Evolutionary conservation across 2,113 vertebrate genomes (phyloP), one percentile per base, ranked within the genome.

Genomic region (Pavo muticus): DNA sequence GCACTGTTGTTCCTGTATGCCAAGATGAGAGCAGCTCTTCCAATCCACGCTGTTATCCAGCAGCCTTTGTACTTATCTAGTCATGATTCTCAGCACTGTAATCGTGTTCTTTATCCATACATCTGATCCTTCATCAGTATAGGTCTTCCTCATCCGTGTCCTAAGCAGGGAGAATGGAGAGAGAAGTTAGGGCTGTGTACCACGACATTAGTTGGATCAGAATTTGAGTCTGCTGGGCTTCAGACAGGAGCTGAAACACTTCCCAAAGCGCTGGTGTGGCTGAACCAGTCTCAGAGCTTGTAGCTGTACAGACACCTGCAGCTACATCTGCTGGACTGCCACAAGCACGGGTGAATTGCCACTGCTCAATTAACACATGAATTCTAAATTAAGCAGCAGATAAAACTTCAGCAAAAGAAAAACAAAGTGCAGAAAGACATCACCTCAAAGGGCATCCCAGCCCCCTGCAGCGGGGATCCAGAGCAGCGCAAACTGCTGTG

Each of bases 131-230:
- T 57, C 56, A 15, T 97, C 96, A 98, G 63, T 97, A 98, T 0
- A 69, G 91, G 9, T 97, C 97, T 45, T 98, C 98, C 25, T 97
- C 97, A 73, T 98, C 98, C 0, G 95, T 96, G 87, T 98, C 98
- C 98, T 98, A 60, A 23, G 81, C 0, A 2, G 61, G 61, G 83
- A 86, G 79, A 3, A 77, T 14, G 9, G 64, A 73, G 47, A 80
- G 29, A 78, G 40, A 90, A 77, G 59, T 2, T 14, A 48, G 90
- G 42, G 21, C 44, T 32, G 0, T 0, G 10, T 5, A 20, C 3
- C 19, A 48, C 39, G 11, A 1, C 6, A 20, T 0, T 52, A 52
- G 23, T 35, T 45, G 39, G n/a, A 68, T 11, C 13, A 4, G 32
- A 27, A 75, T 19, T 4, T 23, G 21, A 11, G 8, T 3, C 52